Base-by-base conservation (phyloP, 2,888 invertebrate genomes). In the Pherbina coryleti region DNA sequence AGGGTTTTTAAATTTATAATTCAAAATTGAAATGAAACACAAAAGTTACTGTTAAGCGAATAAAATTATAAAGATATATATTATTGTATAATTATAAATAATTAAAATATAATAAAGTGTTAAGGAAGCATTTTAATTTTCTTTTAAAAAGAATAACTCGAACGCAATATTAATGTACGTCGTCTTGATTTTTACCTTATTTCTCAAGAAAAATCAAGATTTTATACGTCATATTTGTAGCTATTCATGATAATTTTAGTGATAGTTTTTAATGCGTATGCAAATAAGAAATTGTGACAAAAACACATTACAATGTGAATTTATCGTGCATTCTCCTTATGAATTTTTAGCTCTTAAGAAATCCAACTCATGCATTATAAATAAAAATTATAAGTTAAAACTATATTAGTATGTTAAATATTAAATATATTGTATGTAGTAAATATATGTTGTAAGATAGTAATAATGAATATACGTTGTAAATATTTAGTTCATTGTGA, bases 101-200 rank as follows among this genome's bases (percentile, higher is more conserved):
- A 55, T 75, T 55, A 75, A 66, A 75, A 67, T 75, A 51, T 25
- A 67, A 75, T 25, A 69, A 51, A 69, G 67, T 67, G 53, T 75
- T 75, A 55, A 49, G 75, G 66, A 75, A 75, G 75, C 75, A 67
- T 66, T 67, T 66, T 19, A 74, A 64, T 53, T 51, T 69, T 69
- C 69, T 66, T 55, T 67, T 67, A 67, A 55, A 66, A 55, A 66
- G 49, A 51, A 69, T 2, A 69, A 51, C 69, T 69, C 19, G 51
- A 69, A 69, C 49, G 69, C 25, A 51, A 34, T 37, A 71, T 53
- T 55, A 55, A 34, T 55, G 8, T 31, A 11, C 22, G 31, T 5
- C n/a, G 28, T 57, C 34, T 67, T 37, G n/a, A 37, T 57, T 34
- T 34, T 71, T 55, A 25, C 44, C 17, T 34, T 22, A n/a, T 8